Conservation (phyloP, 1,140 invertebrate genomes). For the Papilio glaucus region DNA sequence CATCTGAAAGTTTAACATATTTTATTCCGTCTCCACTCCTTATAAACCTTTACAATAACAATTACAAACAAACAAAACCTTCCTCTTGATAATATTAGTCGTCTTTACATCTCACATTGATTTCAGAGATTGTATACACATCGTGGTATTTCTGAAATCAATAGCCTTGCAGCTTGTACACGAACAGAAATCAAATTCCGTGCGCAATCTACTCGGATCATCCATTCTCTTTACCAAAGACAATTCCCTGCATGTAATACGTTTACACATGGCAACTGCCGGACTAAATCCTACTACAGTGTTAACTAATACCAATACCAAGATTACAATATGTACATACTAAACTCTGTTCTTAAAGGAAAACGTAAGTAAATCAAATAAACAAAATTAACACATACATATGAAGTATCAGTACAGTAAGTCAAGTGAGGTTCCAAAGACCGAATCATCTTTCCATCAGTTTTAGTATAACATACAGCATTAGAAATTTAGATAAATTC, state of each 20-base stretch:
- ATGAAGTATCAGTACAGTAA: background rate
- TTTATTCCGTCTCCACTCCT: too few relatives aligned
- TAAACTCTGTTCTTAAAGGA: background rate
- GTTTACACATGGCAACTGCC: constrained; percentile 1
- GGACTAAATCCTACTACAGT: constrained; percentile 23
- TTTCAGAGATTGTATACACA: background rate
- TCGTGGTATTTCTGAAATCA: background rate
- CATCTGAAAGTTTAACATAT: too few relatives aligned
- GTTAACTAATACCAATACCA: constrained; percentile 10
- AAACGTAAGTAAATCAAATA: background rate
- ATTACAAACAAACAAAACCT: background rate
- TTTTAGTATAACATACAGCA: too few relatives aligned
- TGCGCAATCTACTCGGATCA: background rate
- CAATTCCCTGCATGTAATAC: constrained; percentile 15
- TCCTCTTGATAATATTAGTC: background rate
- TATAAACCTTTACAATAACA: too few relatives aligned
- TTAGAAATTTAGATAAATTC: too few relatives aligned
- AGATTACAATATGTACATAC: constrained; percentile 8
- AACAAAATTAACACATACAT: background rate
- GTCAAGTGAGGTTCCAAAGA: too few relatives aligned
- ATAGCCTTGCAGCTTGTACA: background rate
- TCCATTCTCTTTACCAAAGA: constrained; percentile 21
- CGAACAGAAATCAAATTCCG: constrained; percentile 16
- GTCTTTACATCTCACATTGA: background rate
- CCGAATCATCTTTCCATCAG: too few relatives aligned